Base-by-base conservation (phyloP, 2,113 vertebrate species). In the Macrotis lagotis region DNA sequence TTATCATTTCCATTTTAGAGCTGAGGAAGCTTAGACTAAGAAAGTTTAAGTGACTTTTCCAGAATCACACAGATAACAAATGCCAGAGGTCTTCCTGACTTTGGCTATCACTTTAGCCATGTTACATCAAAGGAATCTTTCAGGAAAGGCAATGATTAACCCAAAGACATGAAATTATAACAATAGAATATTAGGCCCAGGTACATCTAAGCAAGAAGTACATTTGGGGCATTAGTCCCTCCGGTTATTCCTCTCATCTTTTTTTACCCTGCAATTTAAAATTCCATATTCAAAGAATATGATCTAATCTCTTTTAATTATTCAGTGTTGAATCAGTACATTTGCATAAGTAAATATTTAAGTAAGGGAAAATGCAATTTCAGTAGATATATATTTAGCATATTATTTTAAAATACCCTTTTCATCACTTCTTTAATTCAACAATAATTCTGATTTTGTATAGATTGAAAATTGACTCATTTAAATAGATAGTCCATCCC, bases 281-380 rank as follows among this genome's bases (percentile, higher is more conserved):
- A 90, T 83, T 9, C 51, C 88, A 59, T 74, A 50, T 88, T 66
- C 11, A 55, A 44, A 95, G n/a, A 93, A 83, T n/a, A 37, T 93
- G 88, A 0, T 96, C 48, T 96, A 44, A 90, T 89, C 25, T 0
- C 11, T 88, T 94, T 97, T 96, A 92, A 96, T 90, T 97, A 95
- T 97, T 55, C 93, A 31, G 92, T 93, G 96, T 83, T 47, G 50
- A 95, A 92, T 90, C 8, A 95, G 94, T 51, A 53, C 91, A 94
- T 88, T 95, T 94, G 48, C 96, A 96, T 97, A 95, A 26, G 25
- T 95, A 97, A 96, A 95, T 96, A 95, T 51, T 94, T 90, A 92
- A 93, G 93, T 90, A 96, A 91, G 89, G 96, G 90, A 94, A 98
- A 95, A 49, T 52, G 47, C 51, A 95, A 96, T 96, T 96, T 92